A percentile compares a stretch with the other conserved stretches of the same genome.
Conservation (phyloP, 2,113 vertebrate genomes). For the Electrona antarctica region DNA sequence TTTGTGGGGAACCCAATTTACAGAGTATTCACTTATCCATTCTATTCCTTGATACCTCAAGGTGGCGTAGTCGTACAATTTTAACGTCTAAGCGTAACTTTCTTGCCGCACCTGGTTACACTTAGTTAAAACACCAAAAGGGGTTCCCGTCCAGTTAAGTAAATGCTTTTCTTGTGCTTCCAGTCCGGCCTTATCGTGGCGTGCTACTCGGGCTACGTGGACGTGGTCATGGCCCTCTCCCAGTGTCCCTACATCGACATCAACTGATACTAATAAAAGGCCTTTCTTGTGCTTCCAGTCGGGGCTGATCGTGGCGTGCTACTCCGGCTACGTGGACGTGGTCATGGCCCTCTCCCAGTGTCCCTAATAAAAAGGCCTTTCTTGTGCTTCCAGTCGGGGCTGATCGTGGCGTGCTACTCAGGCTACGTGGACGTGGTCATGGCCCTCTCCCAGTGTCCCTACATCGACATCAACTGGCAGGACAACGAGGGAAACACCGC, state of each 20-base stretch:
- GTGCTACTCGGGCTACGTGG: conserved; percentile 94
- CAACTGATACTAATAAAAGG: conserved; percentile 78
- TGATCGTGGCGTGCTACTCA: conserved; percentile 93
- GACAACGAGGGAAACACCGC: conserved; percentile 98
- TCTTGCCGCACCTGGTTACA: too few relatives aligned
- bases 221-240: conserved; percentile 88
- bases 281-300: conserved; percentile 76
- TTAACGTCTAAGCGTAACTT: too few relatives aligned
- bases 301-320: conserved; percentile 92
- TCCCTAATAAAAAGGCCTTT: conserved; percentile 82
- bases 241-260: conserved; percentile 92
- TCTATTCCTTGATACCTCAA: too few relatives aligned
- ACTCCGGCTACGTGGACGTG: conserved; percentile 91
- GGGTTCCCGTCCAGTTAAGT: too few relatives aligned
- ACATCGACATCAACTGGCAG: conserved; percentile 96
- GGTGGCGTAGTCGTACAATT: too few relatives aligned
- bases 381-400: conserved; percentile 83
- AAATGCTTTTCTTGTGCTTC: too few relatives aligned
- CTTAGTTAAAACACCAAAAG: too few relatives aligned
- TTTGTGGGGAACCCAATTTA: too few relatives aligned
- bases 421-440: conserved; percentile 93
- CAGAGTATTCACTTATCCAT: too few relatives aligned
- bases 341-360: conserved; percentile 92
- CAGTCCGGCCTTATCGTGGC: conserved; percentile 93
- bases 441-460: conserved; percentile 89